Conservation (phyloP, 1,140 invertebrate species). For the Saxidomus purpurata region DNA sequence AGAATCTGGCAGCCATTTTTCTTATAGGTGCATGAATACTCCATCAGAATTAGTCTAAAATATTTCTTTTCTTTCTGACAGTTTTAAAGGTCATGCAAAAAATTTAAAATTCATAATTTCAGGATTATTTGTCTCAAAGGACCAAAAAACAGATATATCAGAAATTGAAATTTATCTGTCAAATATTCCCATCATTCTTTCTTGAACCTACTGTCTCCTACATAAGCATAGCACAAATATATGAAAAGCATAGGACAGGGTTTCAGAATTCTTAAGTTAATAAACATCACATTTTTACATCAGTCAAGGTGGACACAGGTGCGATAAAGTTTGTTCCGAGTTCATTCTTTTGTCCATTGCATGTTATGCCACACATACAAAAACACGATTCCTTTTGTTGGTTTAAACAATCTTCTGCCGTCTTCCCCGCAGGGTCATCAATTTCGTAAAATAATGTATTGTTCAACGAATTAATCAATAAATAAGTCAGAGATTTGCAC, state of each 20-base stretch:
- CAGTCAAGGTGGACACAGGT: constrained; percentile 5
- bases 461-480: constrained; percentile 32
- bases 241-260: not conserved
- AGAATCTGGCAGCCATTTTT: no score
- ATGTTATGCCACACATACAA: constrained; percentile 16
- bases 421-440: constrained; percentile 9
- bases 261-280: not conserved
- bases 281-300: not conserved
- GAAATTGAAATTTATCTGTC: no score
- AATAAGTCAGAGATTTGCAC: constrained; percentile 19
- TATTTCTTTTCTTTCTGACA: no score
- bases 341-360: constrained; percentile 2
- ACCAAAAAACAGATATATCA: no score
- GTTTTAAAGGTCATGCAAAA: no score
- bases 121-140: no score
- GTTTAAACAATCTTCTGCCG: not conserved
- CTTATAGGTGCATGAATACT: no score
- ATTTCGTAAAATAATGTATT: constrained; percentile 51
- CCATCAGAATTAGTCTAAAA: no score
- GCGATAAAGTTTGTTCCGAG: not conserved
- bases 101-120: no score
- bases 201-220: no score
- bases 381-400: not conserved
- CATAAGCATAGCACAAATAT: no score
- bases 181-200: no score